A percentile compares a stretch with the other conserved stretches of the same genome.
Conservation (phyloP, 2,797 vertebrate species). For the Premnoplex brunnescens region DNA sequence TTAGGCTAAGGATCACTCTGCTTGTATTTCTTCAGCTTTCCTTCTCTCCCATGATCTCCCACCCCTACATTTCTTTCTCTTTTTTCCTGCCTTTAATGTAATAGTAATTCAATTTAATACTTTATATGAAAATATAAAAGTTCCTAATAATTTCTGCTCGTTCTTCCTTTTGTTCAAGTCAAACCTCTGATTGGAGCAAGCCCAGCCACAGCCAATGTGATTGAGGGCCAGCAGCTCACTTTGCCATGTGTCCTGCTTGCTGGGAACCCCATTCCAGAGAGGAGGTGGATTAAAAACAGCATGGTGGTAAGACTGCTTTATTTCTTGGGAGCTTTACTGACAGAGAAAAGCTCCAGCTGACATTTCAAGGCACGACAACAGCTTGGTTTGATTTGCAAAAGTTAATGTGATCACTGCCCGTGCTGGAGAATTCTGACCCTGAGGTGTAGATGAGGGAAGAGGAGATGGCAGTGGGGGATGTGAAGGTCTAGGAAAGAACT, state of each 20-base stretch:
- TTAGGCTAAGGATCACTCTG: neutral
- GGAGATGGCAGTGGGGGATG: neutral
- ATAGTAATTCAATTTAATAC: neutral
- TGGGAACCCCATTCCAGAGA: slow-evolving; percentile 92
- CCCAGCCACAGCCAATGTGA: slow-evolving; percentile 84
- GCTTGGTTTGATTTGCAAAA: neutral
- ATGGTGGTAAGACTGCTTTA: slow-evolving; percentile 81
- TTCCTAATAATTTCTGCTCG: neutral
- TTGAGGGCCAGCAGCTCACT: slow-evolving; percentile 91
- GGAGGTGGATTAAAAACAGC: slow-evolving; percentile 90
- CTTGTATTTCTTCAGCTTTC: neutral
- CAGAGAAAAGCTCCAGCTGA: neutral
- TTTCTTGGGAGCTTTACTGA: neutral
- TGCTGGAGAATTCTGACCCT: neutral
- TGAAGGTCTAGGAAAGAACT: neutral
- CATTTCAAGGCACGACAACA: neutral
- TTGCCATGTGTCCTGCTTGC: slow-evolving; percentile 90
- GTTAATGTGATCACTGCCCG: neutral
- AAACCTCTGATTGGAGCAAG: slow-evolving; percentile 88
- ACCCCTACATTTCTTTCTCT: neutral
- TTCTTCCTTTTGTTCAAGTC: slow-evolving; percentile 73
- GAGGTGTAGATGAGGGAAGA: neutral
- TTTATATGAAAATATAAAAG: neutral
- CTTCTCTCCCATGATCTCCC: neutral
- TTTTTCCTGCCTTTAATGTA: neutral